phyloP scores from a whole-genome alignment of 2,888 invertebrate genomes.

The Andrena marginata region DNA sequence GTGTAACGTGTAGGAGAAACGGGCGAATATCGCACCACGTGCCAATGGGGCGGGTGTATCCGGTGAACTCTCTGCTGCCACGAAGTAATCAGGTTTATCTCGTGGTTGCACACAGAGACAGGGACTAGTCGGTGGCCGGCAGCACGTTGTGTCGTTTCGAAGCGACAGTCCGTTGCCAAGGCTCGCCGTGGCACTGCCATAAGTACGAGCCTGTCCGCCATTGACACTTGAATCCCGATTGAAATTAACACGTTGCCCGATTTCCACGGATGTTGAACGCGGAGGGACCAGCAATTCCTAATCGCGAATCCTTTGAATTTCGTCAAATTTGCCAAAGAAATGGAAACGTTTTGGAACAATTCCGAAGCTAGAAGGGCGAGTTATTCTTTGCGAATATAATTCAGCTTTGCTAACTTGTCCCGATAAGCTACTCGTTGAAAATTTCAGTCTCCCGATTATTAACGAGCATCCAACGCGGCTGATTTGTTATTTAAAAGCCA shows the following conservation, averaged over 20 bases:
- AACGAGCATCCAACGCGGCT: too few species aligned
- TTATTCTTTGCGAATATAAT: too few species aligned
- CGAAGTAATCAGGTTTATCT: conserved; percentile 71
- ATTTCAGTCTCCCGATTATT: too few species aligned
- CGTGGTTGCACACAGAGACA: conserved; percentile 70
- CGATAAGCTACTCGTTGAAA: not conserved
- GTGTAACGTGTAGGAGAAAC: conserved; percentile 51
- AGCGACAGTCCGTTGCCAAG: conserved; percentile 52
- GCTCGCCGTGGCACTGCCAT: conserved; percentile 33
- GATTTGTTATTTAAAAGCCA: conserved; percentile 17
- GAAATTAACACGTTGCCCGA: not conserved
- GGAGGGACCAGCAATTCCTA: not conserved
- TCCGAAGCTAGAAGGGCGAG: too few species aligned
- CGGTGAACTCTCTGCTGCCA: conserved; percentile 62
- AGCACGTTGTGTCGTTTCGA: conserved; percentile 60
- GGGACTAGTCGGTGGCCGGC: conserved; percentile 55
- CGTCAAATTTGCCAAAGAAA: too few species aligned
- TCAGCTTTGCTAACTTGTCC: not conserved
- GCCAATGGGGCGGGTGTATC: conserved; percentile 52
- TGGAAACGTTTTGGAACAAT: too few species aligned
- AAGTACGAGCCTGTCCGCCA: conserved; percentile 18
- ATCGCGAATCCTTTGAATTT: too few species aligned
- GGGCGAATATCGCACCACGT: conserved; percentile 61
- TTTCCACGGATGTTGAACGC: not conserved
- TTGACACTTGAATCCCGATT: conserved; percentile 32